These are phyloP conservation scores for Melanophora roralis DNA, from an alignment of 2,888 invertebrate genomes.

Conservation along the genomic window DNA sequence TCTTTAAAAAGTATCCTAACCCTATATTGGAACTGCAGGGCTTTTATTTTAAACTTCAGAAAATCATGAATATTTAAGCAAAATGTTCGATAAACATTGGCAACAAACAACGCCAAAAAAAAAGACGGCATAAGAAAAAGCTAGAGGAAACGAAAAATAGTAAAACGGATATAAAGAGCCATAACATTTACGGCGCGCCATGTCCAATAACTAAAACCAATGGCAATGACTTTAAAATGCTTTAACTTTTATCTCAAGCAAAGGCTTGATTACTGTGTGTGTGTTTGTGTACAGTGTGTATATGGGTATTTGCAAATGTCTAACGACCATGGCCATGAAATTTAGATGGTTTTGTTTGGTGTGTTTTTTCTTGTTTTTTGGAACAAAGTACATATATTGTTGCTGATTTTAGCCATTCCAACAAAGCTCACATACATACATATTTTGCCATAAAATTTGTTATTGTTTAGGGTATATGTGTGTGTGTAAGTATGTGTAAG, in stretches of 20 bases:
- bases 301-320: neutral
- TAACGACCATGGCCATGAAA: conserved; percentile 59
- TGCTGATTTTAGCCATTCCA: neutral
- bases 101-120: conserved; percentile 35
- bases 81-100: conserved; percentile 51
- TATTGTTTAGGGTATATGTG: conserved; percentile 19
- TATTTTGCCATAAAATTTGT: neutral
- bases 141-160: conserved; percentile 33
- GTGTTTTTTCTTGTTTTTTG: neutral
- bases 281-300: neutral
- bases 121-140: neutral
- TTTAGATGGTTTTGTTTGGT: conserved; percentile 37
- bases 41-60: neutral
- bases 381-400: neutral
- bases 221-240: conserved; percentile 51
- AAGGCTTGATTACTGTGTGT: conserved; percentile 17
- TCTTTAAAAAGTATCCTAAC: no score
- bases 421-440: neutral
- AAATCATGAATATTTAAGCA: neutral
- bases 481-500: neutral
- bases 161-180: conserved; percentile 52
- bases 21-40: no score
- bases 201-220: conserved; percentile 33
- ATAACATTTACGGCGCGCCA: conserved; percentile 51
- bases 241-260: conserved; percentile 40